Base-by-base conservation (phyloP, 2,888 invertebrate species). In the Pimpla rufipes region DNA sequence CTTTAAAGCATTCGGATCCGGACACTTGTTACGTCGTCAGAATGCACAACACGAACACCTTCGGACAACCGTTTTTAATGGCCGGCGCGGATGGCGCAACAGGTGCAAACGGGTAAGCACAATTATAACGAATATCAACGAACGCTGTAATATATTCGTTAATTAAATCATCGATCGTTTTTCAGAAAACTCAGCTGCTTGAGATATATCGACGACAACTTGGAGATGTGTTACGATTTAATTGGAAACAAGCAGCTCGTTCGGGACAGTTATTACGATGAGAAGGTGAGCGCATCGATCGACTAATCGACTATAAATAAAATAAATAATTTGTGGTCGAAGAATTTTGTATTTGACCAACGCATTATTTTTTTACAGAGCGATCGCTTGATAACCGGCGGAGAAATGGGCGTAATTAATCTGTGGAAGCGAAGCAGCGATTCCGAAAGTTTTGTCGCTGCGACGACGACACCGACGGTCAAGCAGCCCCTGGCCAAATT, bases 381-480 rank as follows among this genome's bases (percentile, higher is more conserved):
- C 35, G 95, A 96, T 85, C 84, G 95, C 21, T 91, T 97, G 64
- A 91, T 97, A 83, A 97, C 97, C 10, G 95, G 96, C 21, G 97
- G 97, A 3, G 97, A 97, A 93, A 93, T 94, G n/a, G 96, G 96
- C 13, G 93, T 95, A 55, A 88, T 97, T 11, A 95, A 95, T 88
- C 93, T 96, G 55, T 97, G 97, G 97, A 93, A 94, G 82, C 90
- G 90, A 86, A 85, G 86, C 21, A 77, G 86, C 18, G 77, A 87
- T 76, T 40, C 74, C 88, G n/a, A 13, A 3, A 4, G 88, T 74
- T 5, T 42, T 16, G 16, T n/a, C 11, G 45, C 4, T 8, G 64
- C 23, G 13, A 57, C 40, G 1, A 50, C 68, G 5, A 21, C 75
- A 7, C 50, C 78, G 4, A 6, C 79, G 4, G 0, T 89, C 13